Evolutionary conservation across 2,888 invertebrate species (phyloP).

Genomic region (Hofmannophila pseudospretella): DNA sequence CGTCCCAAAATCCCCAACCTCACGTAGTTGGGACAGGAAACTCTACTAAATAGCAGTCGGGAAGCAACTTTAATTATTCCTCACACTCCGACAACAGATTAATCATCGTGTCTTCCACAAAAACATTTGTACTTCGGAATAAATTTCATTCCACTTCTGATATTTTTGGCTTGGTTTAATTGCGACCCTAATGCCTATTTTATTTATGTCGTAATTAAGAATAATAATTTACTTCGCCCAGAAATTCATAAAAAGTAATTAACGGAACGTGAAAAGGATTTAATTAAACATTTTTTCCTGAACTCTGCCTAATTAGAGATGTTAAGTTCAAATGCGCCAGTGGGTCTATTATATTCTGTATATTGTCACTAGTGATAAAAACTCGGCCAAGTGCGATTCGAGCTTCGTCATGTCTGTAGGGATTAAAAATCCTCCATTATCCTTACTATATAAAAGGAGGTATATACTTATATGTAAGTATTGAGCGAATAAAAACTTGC

Average conservation of each 20-base stretch:
- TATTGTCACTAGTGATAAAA: too few relatives aligned
- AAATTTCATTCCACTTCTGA: background rate
- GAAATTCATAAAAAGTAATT: background rate
- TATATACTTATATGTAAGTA: too few relatives aligned
- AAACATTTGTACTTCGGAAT: conserved; percentile 10
- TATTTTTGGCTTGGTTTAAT: conserved; percentile 2
- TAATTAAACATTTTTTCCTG: background rate
- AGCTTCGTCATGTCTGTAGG: too few relatives aligned
- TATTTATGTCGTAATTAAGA: conserved; percentile 1
- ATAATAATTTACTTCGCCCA: background rate
- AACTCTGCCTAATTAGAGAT: background rate
- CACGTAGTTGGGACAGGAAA: conserved; percentile 3
- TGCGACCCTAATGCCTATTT: background rate
- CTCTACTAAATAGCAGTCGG: conserved; percentile 9
- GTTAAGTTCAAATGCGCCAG: too few relatives aligned
- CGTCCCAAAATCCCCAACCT: background rate
- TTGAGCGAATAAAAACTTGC: too few relatives aligned
- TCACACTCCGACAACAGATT: conserved; percentile 14
- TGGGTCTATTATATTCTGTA: too few relatives aligned
- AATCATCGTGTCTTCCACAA: conserved; percentile 15
- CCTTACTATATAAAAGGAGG: too few relatives aligned
- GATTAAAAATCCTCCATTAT: too few relatives aligned
- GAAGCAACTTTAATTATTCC: conserved; percentile 21
- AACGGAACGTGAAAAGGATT: background rate
- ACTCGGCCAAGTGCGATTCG: too few relatives aligned